Evolutionary conservation across 2,797 vertebrate genomes (phyloP).

Genomic region (Manis crassicaudata): DNA sequence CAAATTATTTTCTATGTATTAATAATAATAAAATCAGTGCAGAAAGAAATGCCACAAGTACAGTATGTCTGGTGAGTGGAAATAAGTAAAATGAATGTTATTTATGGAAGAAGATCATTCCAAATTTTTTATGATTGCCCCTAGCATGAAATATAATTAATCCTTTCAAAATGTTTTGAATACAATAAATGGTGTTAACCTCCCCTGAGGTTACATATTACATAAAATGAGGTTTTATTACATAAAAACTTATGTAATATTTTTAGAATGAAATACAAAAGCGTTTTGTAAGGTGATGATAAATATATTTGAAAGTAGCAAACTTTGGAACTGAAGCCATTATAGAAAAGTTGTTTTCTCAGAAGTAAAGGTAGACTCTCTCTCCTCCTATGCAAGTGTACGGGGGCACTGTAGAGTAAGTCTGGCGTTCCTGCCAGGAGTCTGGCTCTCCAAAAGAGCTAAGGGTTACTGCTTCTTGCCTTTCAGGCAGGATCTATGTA

Average conservation of each 20-base stretch:
- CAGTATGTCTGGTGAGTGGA: background rate
- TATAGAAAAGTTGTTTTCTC: background rate
- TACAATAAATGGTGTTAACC: background rate
- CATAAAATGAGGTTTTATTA: too few species aligned
- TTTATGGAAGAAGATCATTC: background rate
- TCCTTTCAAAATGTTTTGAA: background rate
- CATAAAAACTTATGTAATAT: background rate
- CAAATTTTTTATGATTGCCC: background rate
- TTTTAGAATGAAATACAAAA: background rate
- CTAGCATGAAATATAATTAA: background rate
- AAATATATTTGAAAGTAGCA: background rate
- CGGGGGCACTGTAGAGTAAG: background rate
- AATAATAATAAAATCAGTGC: constrained; percentile 71
- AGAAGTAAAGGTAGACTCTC: background rate
- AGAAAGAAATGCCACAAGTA: constrained; percentile 66
- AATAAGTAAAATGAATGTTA: background rate
- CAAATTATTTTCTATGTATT: constrained; percentile 73
- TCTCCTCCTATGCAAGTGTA: background rate
- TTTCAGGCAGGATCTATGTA: background rate
- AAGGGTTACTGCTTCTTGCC: background rate
- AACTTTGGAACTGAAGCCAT: background rate
- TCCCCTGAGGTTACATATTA: background rate
- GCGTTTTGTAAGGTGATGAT: background rate
- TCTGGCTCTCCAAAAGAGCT: background rate
- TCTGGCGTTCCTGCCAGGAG: background rate